Evolutionary conservation across 2,888 invertebrate genomes (phyloP).

Genomic region (Griposia aprilina): DNA sequence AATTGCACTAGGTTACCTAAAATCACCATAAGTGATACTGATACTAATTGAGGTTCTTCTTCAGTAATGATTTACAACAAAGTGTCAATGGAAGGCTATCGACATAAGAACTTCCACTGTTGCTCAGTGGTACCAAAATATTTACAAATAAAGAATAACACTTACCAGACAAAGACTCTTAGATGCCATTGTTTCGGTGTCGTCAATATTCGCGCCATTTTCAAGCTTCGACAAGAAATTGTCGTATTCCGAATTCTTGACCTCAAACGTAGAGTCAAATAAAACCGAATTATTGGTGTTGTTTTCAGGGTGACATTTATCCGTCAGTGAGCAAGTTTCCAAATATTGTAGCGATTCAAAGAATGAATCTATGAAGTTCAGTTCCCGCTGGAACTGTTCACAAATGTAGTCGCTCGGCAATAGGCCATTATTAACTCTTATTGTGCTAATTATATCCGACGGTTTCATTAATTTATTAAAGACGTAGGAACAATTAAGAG

Average conservation of each 20-base stretch:
- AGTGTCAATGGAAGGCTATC: conserved; percentile 57
- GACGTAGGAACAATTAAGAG: conserved; percentile 77
- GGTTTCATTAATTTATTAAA: conserved; percentile 86
- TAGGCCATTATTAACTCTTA: conserved; percentile 80
- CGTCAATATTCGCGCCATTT: conserved; percentile 79
- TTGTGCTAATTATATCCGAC: conserved; percentile 86
- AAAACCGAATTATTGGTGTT: conserved; percentile 72
- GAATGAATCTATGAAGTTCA: conserved; percentile 88
- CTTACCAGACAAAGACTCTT: conserved; percentile 89
- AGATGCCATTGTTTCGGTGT: conserved; percentile 87
- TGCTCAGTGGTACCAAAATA: conserved; percentile 69
- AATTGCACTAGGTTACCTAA: neutral
- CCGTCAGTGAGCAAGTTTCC: conserved; percentile 81
- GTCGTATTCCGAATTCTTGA: conserved; percentile 79
- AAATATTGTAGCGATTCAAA: conserved; percentile 87
- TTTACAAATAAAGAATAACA: conserved; percentile 85
- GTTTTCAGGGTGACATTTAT: conserved; percentile 76
- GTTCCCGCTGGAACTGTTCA: conserved; percentile 87
- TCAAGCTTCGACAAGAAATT: conserved; percentile 82
- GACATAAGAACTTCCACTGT: conserved; percentile 62
- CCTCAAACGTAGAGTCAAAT: conserved; percentile 74
- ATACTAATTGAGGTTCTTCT: conserved; percentile 10
- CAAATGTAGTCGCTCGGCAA: conserved; percentile 82
- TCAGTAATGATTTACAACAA: conserved; percentile 48
- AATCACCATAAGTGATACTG: conserved; percentile 16